phyloP scores from a whole-genome alignment of 2,888 invertebrate species.

The Ophioninae sp. region DNA sequence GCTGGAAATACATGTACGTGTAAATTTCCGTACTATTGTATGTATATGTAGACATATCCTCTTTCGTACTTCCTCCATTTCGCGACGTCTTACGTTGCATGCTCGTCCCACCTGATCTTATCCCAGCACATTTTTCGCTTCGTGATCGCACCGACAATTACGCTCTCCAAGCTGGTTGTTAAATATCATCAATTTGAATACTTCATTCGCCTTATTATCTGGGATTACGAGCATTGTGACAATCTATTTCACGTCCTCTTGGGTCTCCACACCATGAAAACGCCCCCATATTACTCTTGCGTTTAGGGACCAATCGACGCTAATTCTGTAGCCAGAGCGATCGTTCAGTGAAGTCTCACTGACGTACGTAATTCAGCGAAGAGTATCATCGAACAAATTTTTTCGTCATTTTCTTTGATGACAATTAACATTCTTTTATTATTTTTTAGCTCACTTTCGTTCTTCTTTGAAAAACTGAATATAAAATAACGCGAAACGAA shows the following conservation, averaged over 20 bases:
- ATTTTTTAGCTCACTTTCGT: neutral
- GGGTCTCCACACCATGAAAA: neutral
- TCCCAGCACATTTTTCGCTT: conserved; percentile 57
- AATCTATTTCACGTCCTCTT: neutral
- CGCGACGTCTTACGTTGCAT: conserved; percentile 48
- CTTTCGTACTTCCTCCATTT: conserved; percentile 22
- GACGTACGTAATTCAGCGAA: neutral
- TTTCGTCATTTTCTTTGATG: neutral
- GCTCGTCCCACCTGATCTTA: conserved; percentile 58
- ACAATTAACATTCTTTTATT: neutral
- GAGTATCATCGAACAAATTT: neutral
- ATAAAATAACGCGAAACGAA: no score
- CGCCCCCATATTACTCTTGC: neutral
- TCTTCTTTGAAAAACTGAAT: no score
- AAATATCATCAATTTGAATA: conserved; percentile 24
- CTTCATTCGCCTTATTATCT: neutral
- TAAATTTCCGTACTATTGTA: no score
- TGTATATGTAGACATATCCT: neutral
- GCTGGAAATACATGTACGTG: neutral
- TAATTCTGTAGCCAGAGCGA: neutral
- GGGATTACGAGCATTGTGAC: neutral
- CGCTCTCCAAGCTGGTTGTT: conserved; percentile 7
- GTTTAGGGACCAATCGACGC: neutral
- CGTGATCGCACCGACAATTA: conserved; percentile 34
- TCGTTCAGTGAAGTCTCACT: neutral